Conservation (phyloP, 1,140 invertebrate species). For the Orchestia grillus region DNA sequence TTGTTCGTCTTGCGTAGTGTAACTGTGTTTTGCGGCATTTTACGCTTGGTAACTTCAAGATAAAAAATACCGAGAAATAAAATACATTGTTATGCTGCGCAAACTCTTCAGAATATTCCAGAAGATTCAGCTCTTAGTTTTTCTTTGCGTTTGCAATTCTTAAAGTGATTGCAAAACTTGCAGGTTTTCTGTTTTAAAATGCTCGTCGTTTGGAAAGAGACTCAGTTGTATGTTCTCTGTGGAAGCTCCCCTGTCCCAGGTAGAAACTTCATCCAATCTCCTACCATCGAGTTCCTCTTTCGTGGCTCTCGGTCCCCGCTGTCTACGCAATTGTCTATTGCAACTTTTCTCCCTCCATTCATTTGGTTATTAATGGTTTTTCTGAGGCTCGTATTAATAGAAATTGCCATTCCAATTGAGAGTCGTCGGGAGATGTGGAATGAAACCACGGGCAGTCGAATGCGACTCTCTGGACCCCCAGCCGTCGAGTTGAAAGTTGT, state of each 20-base stretch:
- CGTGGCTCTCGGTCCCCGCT: not conserved
- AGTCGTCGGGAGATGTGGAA: not conserved
- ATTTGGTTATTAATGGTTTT: slow-evolving; percentile 30
- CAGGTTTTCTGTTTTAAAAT: not conserved
- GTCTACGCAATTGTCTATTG: not conserved
- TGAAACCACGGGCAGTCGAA: not conserved
- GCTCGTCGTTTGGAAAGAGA: not conserved
- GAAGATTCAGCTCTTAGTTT: no score
- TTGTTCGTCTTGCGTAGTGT: not conserved
- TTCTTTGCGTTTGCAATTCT: no score
- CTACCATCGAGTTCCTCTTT: not conserved
- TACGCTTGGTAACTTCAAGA: not conserved
- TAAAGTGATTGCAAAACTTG: not conserved
- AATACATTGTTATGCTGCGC: no score
- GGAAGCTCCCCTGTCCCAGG: not conserved
- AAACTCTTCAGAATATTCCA: no score
- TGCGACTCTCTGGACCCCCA: not conserved
- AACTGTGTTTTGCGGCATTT: not conserved
- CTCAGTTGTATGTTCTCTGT: not conserved
- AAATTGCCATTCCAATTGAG: slow-evolving; percentile 27
- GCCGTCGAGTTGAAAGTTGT: not conserved
- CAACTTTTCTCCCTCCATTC: not conserved
- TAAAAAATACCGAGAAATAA: not conserved
- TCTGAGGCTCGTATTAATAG: not conserved
- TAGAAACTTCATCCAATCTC: not conserved